Percentiles rank a stretch among this genome's conserved stretches.
Conservation (phyloP, 2,888 invertebrate genomes). For the Eupelmus urozonus region DNA sequence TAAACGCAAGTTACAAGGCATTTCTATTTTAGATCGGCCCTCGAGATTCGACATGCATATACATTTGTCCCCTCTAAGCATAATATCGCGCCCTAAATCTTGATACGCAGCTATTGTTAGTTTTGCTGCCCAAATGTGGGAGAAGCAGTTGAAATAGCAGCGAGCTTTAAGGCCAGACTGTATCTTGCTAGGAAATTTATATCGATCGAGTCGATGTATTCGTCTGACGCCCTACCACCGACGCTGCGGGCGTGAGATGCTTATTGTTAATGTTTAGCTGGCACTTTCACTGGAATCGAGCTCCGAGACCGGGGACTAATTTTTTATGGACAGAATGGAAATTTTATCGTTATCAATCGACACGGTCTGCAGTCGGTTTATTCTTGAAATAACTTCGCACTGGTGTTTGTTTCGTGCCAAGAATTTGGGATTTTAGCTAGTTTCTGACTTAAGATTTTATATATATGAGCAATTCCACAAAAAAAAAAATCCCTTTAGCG, state of each 20-base stretch:
- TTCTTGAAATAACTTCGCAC: too few relatives aligned
- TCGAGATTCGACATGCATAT: neutral
- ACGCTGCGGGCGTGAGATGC: neutral
- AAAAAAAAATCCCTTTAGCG: too few relatives aligned
- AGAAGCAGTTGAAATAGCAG: neutral
- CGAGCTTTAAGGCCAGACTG: slow-evolving; percentile 1
- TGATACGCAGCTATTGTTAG: slow-evolving; percentile 23
- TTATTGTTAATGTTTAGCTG: slow-evolving; percentile 31
- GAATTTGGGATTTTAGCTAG: too few relatives aligned
- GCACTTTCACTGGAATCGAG: slow-evolving; percentile 22
- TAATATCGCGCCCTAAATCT: slow-evolving; percentile 37
- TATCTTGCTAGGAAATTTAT: slow-evolving; percentile 23
- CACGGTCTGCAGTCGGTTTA: too few relatives aligned
- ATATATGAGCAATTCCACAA: too few relatives aligned
- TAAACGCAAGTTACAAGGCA: slow-evolving; percentile 7
- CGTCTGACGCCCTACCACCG: too few relatives aligned
- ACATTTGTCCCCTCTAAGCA: neutral
- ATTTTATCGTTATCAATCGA: slow-evolving; percentile 13
- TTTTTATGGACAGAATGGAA: slow-evolving; percentile 18
- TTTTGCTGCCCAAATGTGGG: slow-evolving; percentile 23
- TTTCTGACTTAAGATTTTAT: too few relatives aligned
- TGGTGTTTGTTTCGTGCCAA: too few relatives aligned
- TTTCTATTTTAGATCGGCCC: slow-evolving; percentile 35
- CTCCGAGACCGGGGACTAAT: neutral
- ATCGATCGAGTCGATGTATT: slow-evolving; percentile 29